Conservation (phyloP, 1,140 invertebrate genomes). For the Solen grandis region DNA sequence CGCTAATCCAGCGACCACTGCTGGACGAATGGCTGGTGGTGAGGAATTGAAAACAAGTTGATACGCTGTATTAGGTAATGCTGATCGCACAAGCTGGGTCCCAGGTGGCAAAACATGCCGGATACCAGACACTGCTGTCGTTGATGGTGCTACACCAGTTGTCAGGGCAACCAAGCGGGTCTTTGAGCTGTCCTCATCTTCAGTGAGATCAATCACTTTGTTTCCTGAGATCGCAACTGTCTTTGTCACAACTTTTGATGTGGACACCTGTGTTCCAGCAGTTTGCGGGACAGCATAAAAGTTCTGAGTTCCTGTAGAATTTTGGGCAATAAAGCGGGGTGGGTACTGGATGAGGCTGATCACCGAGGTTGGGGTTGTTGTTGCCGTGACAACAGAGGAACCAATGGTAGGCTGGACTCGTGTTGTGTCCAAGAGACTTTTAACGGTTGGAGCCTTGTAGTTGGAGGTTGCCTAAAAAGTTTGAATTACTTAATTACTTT, state of each 20-base stretch:
- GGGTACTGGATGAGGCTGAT: slow-evolving; percentile 25
- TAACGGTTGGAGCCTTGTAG: slow-evolving; percentile 44
- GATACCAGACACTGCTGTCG: slow-evolving; percentile 3
- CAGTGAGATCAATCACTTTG: slow-evolving; percentile 54
- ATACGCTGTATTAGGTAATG: slow-evolving; percentile 31
- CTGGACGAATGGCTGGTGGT: slow-evolving; percentile 1
- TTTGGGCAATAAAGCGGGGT: no score
- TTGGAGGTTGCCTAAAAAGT: slow-evolving; percentile 1
- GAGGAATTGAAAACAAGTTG: slow-evolving; percentile 30
- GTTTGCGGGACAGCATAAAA: not conserved
- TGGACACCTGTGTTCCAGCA: no score
- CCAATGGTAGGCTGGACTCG: slow-evolving; percentile 35
- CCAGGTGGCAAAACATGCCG: slow-evolving; percentile 29
- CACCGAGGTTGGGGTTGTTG: slow-evolving; percentile 3
- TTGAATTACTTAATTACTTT: no score
- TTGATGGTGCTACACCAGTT: not conserved
- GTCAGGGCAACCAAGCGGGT: slow-evolving; percentile 8
- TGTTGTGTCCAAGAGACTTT: slow-evolving; percentile 50
- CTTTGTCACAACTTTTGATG: no score
- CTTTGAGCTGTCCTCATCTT: slow-evolving; percentile 45
- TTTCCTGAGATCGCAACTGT: not conserved
- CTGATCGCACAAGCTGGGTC: slow-evolving; percentile 23
- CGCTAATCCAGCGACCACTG: not conserved
- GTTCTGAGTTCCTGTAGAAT: not conserved
- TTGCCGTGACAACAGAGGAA: not conserved